Evolutionary conservation across 2,888 invertebrate genomes (phyloP).

Genomic region (Ornithoptera alexandrae): DNA sequence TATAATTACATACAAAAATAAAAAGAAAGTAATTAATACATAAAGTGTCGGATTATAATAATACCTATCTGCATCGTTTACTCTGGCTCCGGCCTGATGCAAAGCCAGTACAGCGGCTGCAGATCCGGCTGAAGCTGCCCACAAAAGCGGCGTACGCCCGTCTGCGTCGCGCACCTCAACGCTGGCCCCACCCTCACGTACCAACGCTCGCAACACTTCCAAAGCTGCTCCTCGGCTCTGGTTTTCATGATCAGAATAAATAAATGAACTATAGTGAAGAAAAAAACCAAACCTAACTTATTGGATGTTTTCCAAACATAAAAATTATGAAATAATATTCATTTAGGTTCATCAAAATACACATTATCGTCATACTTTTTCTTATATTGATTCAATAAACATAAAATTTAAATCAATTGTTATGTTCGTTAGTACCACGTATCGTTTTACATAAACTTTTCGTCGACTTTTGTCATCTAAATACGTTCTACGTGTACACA

Average conservation of each 20-base stretch:
- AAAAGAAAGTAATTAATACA: too few relatives aligned
- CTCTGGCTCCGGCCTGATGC: conserved; percentile 91
- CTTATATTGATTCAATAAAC: too few relatives aligned
- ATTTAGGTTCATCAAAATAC: background rate
- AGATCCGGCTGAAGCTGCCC: conserved; percentile 98
- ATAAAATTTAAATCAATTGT: too few relatives aligned
- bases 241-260: background rate
- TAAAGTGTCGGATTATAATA: background rate
- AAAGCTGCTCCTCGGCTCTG: conserved; percentile 83
- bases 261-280: background rate
- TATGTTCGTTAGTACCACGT: too few relatives aligned
- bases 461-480: too few relatives aligned
- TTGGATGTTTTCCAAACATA: background rate
- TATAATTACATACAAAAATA: too few relatives aligned
- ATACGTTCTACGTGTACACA: too few relatives aligned
- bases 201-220: conserved; percentile 88
- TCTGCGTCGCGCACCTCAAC: conserved; percentile 95
- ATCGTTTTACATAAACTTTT: too few relatives aligned
- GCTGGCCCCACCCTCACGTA: conserved; percentile 87
- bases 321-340: background rate
- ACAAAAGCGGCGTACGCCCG: conserved; percentile 94
- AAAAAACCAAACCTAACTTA: background rate
- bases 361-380: too few relatives aligned
- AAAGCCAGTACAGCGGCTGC: conserved; percentile 94
- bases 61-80: conserved; percentile 89